These are phyloP conservation scores for Lutjanus erythropterus DNA, from an alignment of 2,113 vertebrate genomes.

Conservation along the genomic window DNA sequence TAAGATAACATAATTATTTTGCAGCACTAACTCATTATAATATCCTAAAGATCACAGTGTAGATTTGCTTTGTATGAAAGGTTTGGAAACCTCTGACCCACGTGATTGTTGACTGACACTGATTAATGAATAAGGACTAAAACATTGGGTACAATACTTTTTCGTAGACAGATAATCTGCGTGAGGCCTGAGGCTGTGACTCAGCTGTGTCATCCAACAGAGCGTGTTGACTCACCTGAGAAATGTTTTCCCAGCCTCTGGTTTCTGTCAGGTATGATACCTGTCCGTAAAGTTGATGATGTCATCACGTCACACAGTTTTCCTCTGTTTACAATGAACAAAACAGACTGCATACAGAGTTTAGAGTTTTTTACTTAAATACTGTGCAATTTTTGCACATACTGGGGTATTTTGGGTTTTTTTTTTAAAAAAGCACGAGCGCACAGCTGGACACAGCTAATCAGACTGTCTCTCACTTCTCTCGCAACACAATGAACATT, in stretches of 20 bases:
- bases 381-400: not conserved
- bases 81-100: no score
- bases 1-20: no score
- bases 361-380: not conserved
- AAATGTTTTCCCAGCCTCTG: conserved; percentile 21
- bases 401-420: not conserved
- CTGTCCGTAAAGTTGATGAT: not conserved
- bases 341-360: not conserved
- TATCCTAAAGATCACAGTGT: no score
- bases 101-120: not conserved
- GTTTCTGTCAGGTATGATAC: conserved; percentile 63
- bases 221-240: conserved; percentile 43
- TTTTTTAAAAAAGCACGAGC: no score
- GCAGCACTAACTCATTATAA: no score
- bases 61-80: no score
- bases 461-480: no score
- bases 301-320: conserved; percentile 19
- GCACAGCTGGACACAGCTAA: no score
- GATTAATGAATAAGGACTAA: not conserved
- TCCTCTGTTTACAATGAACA: conserved; percentile 6
- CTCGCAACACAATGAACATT: no score
- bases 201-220: conserved; percentile 27
- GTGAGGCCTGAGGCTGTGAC: conserved; percentile 18
- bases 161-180: not conserved
- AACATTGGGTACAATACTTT: not conserved